phyloP scores from a whole-genome alignment of 92 coral and sea anemone genomes.

The Galaxea fascicularis region DNA sequence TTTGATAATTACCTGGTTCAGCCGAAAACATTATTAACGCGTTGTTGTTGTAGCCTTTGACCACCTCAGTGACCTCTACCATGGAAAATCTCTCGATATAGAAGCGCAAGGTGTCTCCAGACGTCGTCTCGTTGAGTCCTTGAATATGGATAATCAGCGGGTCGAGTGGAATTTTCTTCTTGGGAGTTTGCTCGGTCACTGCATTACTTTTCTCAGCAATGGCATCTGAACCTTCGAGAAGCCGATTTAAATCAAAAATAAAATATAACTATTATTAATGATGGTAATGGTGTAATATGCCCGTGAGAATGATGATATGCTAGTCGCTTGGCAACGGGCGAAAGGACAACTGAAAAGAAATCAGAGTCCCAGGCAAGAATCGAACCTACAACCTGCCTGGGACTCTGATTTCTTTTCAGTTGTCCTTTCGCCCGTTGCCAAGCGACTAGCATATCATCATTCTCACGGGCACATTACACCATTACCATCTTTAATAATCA shows the following conservation, averaged over 20 bases:
- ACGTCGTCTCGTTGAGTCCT: conserved; percentile 46
- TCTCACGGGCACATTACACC: too few species aligned
- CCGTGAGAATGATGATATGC: too few species aligned
- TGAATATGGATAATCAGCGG: conserved; percentile 46
- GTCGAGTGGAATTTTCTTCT: conserved; percentile 62
- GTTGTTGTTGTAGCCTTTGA: conserved; percentile 41
- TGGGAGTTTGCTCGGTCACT: conserved; percentile 37
- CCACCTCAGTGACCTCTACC: conserved; percentile 34
- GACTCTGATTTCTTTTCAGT: too few species aligned
- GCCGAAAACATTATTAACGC: conserved; percentile 52
- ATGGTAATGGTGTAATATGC: too few species aligned
- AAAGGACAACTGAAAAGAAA: too few species aligned
- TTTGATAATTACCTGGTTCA: conserved; percentile 9
- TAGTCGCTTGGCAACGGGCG: too few species aligned
- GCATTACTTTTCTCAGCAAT: conserved; percentile 30
- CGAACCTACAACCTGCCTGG: too few species aligned
- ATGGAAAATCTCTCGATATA: conserved; percentile 63
- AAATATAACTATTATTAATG: too few species aligned
- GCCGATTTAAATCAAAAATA: conserved; percentile 14
- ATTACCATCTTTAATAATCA: too few species aligned
- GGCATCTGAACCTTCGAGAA: conserved; percentile 14
- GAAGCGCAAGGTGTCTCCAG: conserved; percentile 51
- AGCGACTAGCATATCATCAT: too few species aligned
- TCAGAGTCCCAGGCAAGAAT: too few species aligned
- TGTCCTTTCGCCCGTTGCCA: too few species aligned